Percentiles rank a stretch among this genome's conserved stretches.
Conservation (phyloP, 2,113 vertebrate genomes). For the Ochotona curzoniae region DNA sequence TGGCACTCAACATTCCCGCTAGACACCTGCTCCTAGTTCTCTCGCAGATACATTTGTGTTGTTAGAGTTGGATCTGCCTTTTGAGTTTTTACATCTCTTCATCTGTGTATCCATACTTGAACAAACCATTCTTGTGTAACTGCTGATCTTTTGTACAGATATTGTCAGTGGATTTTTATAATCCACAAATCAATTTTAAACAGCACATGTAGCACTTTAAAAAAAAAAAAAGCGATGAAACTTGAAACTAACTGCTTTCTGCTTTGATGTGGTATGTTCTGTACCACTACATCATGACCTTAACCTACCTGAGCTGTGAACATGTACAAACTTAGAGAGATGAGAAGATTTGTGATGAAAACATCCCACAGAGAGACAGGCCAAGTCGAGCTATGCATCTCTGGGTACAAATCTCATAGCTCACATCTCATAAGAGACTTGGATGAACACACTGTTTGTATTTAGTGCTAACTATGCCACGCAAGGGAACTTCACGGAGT, state of each 20-base stretch:
- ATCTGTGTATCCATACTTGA: conserved; percentile 63
- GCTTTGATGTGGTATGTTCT: conserved; percentile 42
- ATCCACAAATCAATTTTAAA: conserved; percentile 59
- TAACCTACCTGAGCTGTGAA: conserved; percentile 47
- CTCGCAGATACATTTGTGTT: background rate
- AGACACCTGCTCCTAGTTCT: conserved; percentile 9
- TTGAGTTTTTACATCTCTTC: conserved; percentile 62
- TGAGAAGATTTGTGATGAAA: conserved; percentile 30
- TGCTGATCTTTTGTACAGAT: conserved; percentile 57
- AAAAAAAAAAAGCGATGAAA: conserved; percentile 62
- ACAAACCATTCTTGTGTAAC: conserved; percentile 44
- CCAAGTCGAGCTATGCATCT: background rate
- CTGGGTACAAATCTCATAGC: background rate
- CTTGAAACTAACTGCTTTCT: conserved; percentile 68
- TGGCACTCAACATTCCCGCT: conserved; percentile 38
- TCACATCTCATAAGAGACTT: conserved; percentile 9
- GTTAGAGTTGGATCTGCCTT: conserved; percentile 68
- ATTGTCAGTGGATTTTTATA: conserved; percentile 55
- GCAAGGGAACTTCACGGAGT: too few species aligned
- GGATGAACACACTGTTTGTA: conserved; percentile 26
- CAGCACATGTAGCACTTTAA: conserved; percentile 78
- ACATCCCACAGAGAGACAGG: background rate
- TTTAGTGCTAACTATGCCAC: background rate
- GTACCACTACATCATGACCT: background rate
- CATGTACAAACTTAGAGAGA: background rate